A percentile compares a stretch with the other conserved stretches of the same genome.
phyloP scores from a whole-genome alignment of 2,888 invertebrate genomes.

The Camponotus fellah region DNA sequence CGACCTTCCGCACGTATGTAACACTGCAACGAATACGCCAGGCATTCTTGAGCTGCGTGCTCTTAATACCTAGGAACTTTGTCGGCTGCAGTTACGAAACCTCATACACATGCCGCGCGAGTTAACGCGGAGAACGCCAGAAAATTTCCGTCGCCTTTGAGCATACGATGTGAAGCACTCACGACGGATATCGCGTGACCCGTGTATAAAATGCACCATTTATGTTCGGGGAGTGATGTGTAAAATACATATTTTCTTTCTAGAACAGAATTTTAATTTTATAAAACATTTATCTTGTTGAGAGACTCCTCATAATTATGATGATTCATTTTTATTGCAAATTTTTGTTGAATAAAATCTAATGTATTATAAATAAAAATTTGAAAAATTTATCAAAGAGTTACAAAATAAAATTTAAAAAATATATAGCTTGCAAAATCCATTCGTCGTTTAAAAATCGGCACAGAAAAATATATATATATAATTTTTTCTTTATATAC shows the following conservation, averaged over 20 bases:
- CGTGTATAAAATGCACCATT: conserved; percentile 23
- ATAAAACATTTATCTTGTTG: neutral
- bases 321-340: neutral
- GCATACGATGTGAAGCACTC: conserved; percentile 6
- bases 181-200: conserved; percentile 18
- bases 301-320: neutral
- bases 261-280: neutral
- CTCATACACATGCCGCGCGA: conserved; percentile 50
- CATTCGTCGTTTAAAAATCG: neutral
- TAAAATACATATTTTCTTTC: neutral
- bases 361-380: neutral
- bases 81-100: conserved; percentile 46
- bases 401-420: neutral
- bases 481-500: neutral
- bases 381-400: neutral
- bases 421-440: neutral
- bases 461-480: no score
- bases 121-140: conserved; percentile 26
- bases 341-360: neutral
- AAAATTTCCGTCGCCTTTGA: conserved; percentile 49
- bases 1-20: conserved; percentile 22
- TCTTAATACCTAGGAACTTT: conserved; percentile 50
- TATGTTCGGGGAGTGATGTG: neutral
- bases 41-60: conserved; percentile 45
- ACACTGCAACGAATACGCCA: conserved; percentile 43